Conservation (phyloP, 2,113 vertebrate species). For the Merops nubicus region DNA sequence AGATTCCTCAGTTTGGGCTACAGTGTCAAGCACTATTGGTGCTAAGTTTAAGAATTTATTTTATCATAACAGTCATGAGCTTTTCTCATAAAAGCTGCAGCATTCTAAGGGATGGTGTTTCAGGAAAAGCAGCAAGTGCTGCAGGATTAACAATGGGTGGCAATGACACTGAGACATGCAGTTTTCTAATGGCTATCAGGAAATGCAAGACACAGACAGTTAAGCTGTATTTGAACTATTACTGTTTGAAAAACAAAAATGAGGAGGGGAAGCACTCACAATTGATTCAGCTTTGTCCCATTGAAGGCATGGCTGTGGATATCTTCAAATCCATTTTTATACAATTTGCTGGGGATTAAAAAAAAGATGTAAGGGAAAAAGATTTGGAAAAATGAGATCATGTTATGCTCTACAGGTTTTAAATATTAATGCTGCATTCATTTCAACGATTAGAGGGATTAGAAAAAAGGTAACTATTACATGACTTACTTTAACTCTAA, state of each 20-base stretch:
- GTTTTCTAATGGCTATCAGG: background rate
- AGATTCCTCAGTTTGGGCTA: background rate
- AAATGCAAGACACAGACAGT: background rate
- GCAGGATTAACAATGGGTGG: background rate
- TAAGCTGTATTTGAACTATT: background rate
- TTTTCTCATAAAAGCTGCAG: background rate
- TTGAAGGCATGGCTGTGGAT: slow-evolving; percentile 90
- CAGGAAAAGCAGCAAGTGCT: background rate
- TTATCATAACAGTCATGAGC: background rate
- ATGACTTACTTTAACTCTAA: background rate
- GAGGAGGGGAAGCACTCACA: slow-evolving; percentile 79
- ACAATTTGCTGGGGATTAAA: slow-evolving; percentile 80
- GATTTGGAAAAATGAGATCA: background rate
- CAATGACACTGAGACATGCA: background rate
- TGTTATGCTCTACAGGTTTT: background rate
- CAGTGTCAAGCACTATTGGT: background rate
- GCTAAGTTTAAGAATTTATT: background rate
- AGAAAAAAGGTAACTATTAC: background rate
- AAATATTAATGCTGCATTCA: background rate
- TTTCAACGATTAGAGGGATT: background rate
- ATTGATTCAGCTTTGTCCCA: slow-evolving; percentile 85
- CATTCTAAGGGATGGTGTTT: background rate
- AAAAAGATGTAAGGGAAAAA: background rate
- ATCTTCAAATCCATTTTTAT: slow-evolving; percentile 89
- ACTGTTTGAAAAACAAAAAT: background rate